A percentile compares a stretch with the other conserved stretches of the same genome.
These are phyloP conservation scores for Cylindroiulus punctatus DNA, from an alignment of 2,888 invertebrate genomes.

Conservation along the genomic window DNA sequence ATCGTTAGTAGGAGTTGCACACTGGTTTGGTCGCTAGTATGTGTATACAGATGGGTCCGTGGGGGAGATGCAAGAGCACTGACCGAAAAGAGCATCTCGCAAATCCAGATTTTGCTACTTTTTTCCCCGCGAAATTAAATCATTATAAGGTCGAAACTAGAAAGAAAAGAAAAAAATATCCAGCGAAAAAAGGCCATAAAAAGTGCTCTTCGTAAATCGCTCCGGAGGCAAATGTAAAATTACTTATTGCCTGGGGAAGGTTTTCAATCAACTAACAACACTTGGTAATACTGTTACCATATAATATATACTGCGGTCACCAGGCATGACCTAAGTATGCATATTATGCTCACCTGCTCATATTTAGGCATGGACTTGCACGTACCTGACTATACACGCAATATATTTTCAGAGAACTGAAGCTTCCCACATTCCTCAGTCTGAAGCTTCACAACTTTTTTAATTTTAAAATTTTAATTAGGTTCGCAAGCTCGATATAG, in stretches of 20 bases:
- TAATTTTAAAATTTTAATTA: constrained; percentile 7
- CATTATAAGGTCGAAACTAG: constrained; percentile 23
- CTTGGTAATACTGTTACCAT: constrained; percentile 42
- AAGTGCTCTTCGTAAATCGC: constrained; percentile 32
- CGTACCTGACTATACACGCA: constrained; percentile 6
- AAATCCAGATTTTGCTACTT: constrained; percentile 29
- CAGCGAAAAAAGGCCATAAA: constrained; percentile 12
- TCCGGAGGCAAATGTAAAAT: background rate
- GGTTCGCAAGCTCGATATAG: constrained; percentile 9
- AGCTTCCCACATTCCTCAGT: constrained; percentile 11
- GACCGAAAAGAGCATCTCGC: constrained; percentile 22
- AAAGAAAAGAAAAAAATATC: background rate
- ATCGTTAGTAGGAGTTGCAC: background rate
- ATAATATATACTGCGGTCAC: constrained; percentile 15
- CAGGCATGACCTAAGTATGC: constrained; percentile 1
- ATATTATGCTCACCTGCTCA: constrained; percentile 22
- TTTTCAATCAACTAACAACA: constrained; percentile 42
- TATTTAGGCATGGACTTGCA: background rate
- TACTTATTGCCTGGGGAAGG: constrained; percentile 15
- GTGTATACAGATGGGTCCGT: constrained; percentile 14
- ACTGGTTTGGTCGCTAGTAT: background rate
- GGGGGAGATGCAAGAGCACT: constrained; percentile 34
- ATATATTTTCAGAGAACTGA: background rate
- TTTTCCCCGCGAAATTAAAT: constrained; percentile 5
- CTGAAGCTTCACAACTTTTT: background rate